These are phyloP conservation scores for Cebidichthys violaceus DNA, from an alignment of 2,113 vertebrate genomes.

Conservation along the genomic window DNA sequence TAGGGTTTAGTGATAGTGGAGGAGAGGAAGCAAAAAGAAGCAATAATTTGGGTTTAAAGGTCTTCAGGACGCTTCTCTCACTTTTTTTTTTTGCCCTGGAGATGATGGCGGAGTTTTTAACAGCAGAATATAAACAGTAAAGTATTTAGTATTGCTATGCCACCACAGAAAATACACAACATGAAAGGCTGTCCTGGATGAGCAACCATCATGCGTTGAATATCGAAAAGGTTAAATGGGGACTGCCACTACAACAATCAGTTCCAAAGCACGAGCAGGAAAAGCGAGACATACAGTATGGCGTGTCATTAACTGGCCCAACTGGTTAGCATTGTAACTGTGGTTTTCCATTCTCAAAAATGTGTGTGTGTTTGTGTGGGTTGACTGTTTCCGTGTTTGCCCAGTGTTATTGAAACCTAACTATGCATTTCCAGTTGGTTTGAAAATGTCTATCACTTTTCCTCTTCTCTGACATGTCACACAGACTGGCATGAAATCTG, in stretches of 20 bases:
- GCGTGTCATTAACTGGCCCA: slow-evolving; percentile 37
- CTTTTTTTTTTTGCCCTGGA: neutral
- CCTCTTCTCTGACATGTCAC: slow-evolving; percentile 16
- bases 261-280: slow-evolving; percentile 43
- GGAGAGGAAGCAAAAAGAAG: slow-evolving; percentile 13
- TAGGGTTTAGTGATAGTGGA: neutral
- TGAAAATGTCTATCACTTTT: slow-evolving; percentile 35
- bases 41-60: slow-evolving; percentile 15
- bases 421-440: slow-evolving; percentile 54
- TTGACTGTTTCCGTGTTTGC: slow-evolving; percentile 10
- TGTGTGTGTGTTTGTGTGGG: neutral
- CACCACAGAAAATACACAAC: neutral
- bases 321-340: slow-evolving; percentile 53
- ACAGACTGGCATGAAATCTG: slow-evolving; percentile 52
- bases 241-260: slow-evolving; percentile 16
- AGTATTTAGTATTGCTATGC: neutral
- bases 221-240: slow-evolving; percentile 28
- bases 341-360: slow-evolving; percentile 13
- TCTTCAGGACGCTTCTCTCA: neutral
- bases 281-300: slow-evolving; percentile 23
- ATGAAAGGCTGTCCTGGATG: neutral
- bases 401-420: slow-evolving; percentile 33
- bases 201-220: neutral
- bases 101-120: neutral
- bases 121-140: neutral